Conservation (phyloP, 1,140 invertebrate species). For the Cepaea nemoralis region DNA sequence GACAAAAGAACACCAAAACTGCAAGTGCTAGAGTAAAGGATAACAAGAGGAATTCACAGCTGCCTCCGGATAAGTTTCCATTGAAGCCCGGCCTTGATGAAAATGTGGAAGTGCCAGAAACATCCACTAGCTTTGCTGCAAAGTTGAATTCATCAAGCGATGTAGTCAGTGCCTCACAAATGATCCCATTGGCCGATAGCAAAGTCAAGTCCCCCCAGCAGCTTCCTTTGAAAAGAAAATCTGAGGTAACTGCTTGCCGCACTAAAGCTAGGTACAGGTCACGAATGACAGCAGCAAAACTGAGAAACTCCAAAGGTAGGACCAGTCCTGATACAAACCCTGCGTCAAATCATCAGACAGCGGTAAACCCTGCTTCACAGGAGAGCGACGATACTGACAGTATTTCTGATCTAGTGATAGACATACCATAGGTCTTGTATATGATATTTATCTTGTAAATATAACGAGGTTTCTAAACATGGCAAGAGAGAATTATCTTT, state of each 20-base stretch:
- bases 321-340: conserved; percentile 12
- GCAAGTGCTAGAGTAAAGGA: not conserved
- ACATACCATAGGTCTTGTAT: conserved; percentile 52
- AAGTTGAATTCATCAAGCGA: not conserved
- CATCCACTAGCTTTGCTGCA: not conserved
- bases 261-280: conserved; percentile 8
- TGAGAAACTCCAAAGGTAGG: conserved; percentile 4
- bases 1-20: not conserved
- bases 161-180: not conserved
- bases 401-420: conserved; percentile 60
- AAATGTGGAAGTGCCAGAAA: not conserved
- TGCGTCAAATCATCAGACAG: conserved; percentile 4
- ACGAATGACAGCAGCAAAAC: conserved; percentile 1
- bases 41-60: not conserved
- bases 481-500: not conserved
- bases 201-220: not conserved
- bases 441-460: not conserved
- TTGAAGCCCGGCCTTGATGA: not conserved
- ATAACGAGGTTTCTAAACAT: not conserved
- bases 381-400: conserved; percentile 61
- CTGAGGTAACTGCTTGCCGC: not conserved
- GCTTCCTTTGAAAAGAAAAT: conserved; percentile 10
- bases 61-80: not conserved
- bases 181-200: not conserved
- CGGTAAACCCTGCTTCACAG: conserved; percentile 52